Percentiles rank a stretch among this genome's conserved stretches.
phyloP scores from a whole-genome alignment of 2,888 invertebrate genomes.

The Drymonia ruficornis region DNA sequence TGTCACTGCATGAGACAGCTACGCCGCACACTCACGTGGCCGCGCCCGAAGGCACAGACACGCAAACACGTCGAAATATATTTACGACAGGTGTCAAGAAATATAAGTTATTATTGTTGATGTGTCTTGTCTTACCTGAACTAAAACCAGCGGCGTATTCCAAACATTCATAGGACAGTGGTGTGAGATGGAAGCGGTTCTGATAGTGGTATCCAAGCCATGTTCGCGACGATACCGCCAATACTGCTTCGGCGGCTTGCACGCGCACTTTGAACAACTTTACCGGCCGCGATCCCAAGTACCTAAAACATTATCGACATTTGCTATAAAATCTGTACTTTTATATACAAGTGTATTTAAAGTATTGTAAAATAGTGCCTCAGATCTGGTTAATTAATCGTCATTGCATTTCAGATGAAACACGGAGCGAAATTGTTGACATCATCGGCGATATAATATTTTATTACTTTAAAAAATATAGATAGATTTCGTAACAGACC shows the following conservation, averaged over 20 bases:
- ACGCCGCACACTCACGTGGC: conserved; percentile 70
- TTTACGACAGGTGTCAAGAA: no score
- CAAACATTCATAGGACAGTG: conserved; percentile 97
- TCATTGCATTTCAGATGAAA: conserved; percentile 86
- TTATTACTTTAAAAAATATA: no score
- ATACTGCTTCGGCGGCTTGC: conserved; percentile 97
- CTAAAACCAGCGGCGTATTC: conserved; percentile 99
- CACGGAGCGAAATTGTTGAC: conserved; percentile 81
- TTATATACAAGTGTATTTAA: not conserved
- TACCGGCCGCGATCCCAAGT: conserved; percentile 97
- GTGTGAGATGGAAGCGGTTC: conserved; percentile 97
- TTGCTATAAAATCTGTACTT: not conserved
- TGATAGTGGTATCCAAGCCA: conserved; percentile 99
- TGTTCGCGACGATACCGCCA: conserved; percentile 98
- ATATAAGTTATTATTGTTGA: no score
- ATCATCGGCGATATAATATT: conserved; percentile 57
- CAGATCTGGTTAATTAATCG: conserved; percentile 82
- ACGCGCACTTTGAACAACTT: conserved; percentile 98
- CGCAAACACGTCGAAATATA: conserved; percentile 64
- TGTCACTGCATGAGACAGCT: conserved; percentile 82
- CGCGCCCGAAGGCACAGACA: conserved; percentile 58
- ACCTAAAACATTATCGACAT: conserved; percentile 68
- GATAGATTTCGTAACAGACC: conserved; percentile 68
- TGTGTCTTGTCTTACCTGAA: conserved; percentile 75
- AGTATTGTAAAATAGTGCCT: conserved; percentile 33